Evolutionary conservation across 1,140 invertebrate species (phyloP).

Genomic region (Pantala flavescens): DNA sequence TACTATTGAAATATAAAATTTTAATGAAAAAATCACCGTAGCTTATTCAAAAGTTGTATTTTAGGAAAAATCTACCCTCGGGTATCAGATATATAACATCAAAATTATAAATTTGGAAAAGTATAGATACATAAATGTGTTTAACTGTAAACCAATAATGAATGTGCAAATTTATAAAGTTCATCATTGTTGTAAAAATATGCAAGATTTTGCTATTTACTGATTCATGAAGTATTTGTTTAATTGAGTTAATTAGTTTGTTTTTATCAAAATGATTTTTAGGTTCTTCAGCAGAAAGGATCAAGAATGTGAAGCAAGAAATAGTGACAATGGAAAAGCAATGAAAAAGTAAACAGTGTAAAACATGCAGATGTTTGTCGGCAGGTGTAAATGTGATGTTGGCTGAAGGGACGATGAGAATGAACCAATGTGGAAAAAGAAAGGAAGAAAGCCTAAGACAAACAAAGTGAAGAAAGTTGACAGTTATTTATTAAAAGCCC

Average conservation of each 20-base stretch:
- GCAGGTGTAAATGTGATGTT: background rate
- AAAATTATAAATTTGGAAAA: background rate
- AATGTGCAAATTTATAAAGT: background rate
- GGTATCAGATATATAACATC: background rate
- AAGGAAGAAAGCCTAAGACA: background rate
- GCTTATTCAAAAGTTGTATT: no score
- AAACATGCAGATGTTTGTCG: background rate
- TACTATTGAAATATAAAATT: no score
- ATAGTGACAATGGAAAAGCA: background rate
- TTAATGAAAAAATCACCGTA: no score
- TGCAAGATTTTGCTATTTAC: slow-evolving; percentile 8
- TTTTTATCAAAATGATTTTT: slow-evolving; percentile 28
- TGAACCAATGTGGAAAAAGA: background rate
- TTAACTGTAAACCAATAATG: background rate
- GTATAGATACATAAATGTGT: background rate
- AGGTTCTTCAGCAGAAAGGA: slow-evolving; percentile 72
- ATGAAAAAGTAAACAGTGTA: background rate
- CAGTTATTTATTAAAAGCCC: background rate
- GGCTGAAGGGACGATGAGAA: background rate
- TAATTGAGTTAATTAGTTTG: slow-evolving; percentile 12
- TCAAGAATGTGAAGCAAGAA: slow-evolving; percentile 63
- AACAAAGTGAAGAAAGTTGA: background rate
- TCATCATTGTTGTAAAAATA: background rate
- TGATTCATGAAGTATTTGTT: no score
- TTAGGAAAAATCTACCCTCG: no score